These are phyloP conservation scores for Thermophis baileyi DNA, from an alignment of 2,113 vertebrate genomes.

Conservation along the genomic window DNA sequence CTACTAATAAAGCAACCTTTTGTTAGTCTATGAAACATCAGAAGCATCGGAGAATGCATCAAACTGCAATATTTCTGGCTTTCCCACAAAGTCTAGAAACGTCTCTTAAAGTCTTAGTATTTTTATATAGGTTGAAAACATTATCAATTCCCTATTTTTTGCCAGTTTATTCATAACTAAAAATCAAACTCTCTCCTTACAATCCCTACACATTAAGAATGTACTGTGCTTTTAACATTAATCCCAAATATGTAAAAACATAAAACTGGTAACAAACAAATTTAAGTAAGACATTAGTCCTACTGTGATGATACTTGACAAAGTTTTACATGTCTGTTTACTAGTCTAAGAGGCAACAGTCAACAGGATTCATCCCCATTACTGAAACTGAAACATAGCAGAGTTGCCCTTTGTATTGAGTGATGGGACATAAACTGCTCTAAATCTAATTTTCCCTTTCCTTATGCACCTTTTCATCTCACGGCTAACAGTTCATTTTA, in stretches of 20 bases:
- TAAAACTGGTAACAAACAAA: background rate
- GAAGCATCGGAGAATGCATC: conserved; percentile 68
- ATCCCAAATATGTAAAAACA: background rate
- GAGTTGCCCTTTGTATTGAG: background rate
- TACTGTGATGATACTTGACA: background rate
- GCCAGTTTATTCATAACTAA: background rate
- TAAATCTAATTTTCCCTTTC: background rate
- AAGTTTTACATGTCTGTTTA: background rate
- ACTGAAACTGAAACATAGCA: background rate
- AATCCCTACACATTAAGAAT: background rate
- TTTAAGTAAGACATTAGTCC: background rate
- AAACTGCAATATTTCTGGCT: conserved; percentile 61
- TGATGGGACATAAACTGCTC: background rate
- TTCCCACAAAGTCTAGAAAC: conserved; percentile 60
- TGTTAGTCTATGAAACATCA: conserved; percentile 77
- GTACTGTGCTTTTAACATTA: background rate
- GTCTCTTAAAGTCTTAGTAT: conserved; percentile 51
- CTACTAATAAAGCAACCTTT: conserved; percentile 80
- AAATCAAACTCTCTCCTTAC: background rate
- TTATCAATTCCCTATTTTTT: background rate
- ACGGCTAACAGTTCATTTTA: background rate
- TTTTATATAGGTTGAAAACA: conserved; percentile 4
- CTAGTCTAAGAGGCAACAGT: background rate
- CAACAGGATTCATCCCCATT: background rate
- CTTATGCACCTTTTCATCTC: background rate